Base-by-base conservation (phyloP, 2,113 vertebrate genomes). In the Xiphophorus couchianus region DNA sequence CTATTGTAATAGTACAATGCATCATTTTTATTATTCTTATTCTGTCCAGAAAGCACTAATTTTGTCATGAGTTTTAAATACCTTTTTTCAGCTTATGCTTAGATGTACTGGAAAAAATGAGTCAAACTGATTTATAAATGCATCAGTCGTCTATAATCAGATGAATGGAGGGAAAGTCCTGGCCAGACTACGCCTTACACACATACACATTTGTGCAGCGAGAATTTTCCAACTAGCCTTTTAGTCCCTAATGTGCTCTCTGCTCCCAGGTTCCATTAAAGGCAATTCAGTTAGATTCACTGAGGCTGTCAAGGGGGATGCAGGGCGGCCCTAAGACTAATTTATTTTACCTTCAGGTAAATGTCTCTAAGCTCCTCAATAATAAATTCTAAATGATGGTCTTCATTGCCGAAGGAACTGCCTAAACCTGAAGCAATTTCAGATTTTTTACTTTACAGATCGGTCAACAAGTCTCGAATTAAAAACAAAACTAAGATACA, bases 211-310 rank as follows among this genome's bases (percentile, higher is more conserved):
- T 48, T 48, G 44, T 58, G 69, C 31, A 66, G 63, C 71, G 30
- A 37, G 74, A 68, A 33, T 86, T 87, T 80, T 92, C 69, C 71
- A 61, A 64, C 42, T 42, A 68, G 44, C 77, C 68, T 82, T 66
- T 81, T 85, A 78, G 87, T 84, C 76, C 81, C 64, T 0, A 0
- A 74, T 69, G 62, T 81, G 84, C 83, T 85, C 81, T 84, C 48
- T 84, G 82, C 73, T 77, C 75, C 67, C 73, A 72, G 33, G 74
- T 37, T 80, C 84, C 76, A 80, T 89, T 86, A 85, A 76, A 69
- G 71, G 63, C 76, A 74, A 76, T 89, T 85, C 79, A 39, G 60
- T 80, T 60, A 77, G 85, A 89, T 90, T 80, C 88, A 91, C 77
- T 66, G 80, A 9, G 39, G 44, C 71, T 83, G 78, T 78, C 66